Evolutionary conservation across 2,888 invertebrate genomes (phyloP).

Genomic region (Coecobrya sp.): DNA sequence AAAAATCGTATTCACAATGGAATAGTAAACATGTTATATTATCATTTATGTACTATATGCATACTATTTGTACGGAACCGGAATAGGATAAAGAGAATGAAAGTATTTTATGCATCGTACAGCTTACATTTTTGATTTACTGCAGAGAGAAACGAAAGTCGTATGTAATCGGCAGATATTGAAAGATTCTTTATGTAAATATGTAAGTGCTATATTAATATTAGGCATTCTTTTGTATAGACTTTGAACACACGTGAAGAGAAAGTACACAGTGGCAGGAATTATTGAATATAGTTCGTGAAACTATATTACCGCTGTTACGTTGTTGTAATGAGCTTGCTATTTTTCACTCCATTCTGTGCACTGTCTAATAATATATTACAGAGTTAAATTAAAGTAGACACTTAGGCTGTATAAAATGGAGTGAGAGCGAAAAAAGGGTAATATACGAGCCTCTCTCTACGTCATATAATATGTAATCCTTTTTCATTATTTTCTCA

Average conservation of each 20-base stretch:
- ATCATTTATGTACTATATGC: neutral
- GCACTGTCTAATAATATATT: neutral
- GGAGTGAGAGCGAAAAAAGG: neutral
- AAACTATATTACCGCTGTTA: neutral
- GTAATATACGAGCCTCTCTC: conserved; percentile 28
- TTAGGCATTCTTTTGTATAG: neutral
- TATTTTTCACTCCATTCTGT: conserved; percentile 6
- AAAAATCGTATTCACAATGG: neutral
- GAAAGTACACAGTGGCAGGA: neutral
- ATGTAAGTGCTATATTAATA: neutral
- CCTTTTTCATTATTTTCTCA: conserved; percentile 50
- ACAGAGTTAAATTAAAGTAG: conserved; percentile 26
- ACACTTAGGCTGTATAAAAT: conserved; percentile 8
- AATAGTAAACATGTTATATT: neutral
- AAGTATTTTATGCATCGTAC: neutral
- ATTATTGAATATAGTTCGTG: conserved; percentile 1
- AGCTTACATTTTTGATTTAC: conserved; percentile 35
- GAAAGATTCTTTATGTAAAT: conserved; percentile 5
- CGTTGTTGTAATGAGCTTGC: conserved; percentile 23
- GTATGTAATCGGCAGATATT: conserved; percentile 18
- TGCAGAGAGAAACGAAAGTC: neutral
- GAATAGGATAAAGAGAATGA: neutral
- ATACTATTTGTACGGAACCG: neutral
- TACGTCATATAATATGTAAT: conserved; percentile 33
- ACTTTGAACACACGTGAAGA: neutral